phyloP scores from a whole-genome alignment of 2,888 invertebrate genomes.

The Aricia artaxerxes region DNA sequence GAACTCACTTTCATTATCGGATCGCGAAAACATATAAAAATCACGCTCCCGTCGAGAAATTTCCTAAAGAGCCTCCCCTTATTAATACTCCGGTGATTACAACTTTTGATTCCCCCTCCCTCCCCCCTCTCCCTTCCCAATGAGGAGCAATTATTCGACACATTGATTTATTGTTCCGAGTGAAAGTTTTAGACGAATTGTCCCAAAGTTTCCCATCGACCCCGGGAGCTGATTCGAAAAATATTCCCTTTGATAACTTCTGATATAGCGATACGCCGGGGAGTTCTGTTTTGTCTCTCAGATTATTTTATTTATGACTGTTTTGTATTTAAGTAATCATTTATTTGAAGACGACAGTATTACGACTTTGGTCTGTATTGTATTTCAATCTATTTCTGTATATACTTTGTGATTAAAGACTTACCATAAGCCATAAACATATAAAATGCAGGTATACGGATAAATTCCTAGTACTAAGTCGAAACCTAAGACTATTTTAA shows the following conservation, averaged over 20 bases:
- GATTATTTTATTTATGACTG: slow-evolving; percentile 5
- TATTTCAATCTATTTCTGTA: neutral
- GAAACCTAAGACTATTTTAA: no score
- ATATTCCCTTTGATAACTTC: slow-evolving; percentile 65
- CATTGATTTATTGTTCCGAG: slow-evolving; percentile 75
- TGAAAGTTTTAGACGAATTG: slow-evolving; percentile 59
- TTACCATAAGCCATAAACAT: no score
- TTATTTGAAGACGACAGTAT: neutral
- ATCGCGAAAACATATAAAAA: slow-evolving; percentile 6
- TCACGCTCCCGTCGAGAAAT: slow-evolving; percentile 16
- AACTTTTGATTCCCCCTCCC: slow-evolving; percentile 22
- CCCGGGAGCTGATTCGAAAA: slow-evolving; percentile 54
- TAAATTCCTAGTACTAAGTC: no score
- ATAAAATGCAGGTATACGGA: no score
- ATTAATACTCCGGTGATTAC: slow-evolving; percentile 30
- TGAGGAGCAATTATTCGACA: slow-evolving; percentile 75
- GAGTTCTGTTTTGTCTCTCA: neutral
- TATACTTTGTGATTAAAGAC: no score
- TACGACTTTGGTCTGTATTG: neutral
- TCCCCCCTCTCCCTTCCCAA: neutral
- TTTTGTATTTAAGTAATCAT: neutral
- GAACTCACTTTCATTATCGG: neutral
- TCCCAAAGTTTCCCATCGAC: slow-evolving; percentile 52
- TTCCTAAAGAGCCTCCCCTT: slow-evolving; percentile 25
- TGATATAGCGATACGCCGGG: slow-evolving; percentile 34